Base-by-base conservation (phyloP, 2,113 vertebrate species). In the Panurus biarmicus region DNA sequence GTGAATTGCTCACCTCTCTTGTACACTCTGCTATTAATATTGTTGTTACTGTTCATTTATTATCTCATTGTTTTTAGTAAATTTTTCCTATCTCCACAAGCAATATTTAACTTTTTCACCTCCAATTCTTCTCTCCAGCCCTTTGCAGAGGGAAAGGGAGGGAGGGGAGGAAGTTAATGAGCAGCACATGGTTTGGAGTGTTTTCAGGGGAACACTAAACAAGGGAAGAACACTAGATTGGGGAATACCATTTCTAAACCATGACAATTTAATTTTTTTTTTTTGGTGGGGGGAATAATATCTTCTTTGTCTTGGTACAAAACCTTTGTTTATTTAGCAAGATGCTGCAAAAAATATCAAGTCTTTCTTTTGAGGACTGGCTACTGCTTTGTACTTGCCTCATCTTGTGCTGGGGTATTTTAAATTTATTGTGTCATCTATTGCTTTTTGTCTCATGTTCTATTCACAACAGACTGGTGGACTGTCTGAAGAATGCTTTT, bases 111-210 rank as follows among this genome's bases (percentile, higher is more conserved):
- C 28, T n/a, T 51, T 44, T 58, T 10, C 4, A 3, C 18, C 22
- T 67, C 33, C 18, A 36, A 8, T 51, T 60, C 18, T 57, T 7
- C 24, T 38, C 26, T 53, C 10, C 54, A 45, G 38, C 14, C 33
- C 33, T 45, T 69, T 44, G 12, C 54, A 69, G 54, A 60, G 33
- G 22, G 24, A 48, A 29, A 42, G 23, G 24, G 10, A 65, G 7
- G 8, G 10, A 42, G 7, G 35, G 10, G 25, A 58, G 45, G 53
- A 69, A 60, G 38, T 76, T 36, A 51, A 51, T 9, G 33, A 69
- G 18, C 26, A 36, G 22, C 0, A 0, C 10, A 14, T 45, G 33
- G 9, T 38, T 60, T 28, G 47, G 26, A 44, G 22, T 44, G 38
- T 60, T 51, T 31, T 76, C 62, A 51, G 33, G 19, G 28, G 45